Evolutionary conservation across 2,888 invertebrate species (phyloP).

Genomic region (Tachina lurida): DNA sequence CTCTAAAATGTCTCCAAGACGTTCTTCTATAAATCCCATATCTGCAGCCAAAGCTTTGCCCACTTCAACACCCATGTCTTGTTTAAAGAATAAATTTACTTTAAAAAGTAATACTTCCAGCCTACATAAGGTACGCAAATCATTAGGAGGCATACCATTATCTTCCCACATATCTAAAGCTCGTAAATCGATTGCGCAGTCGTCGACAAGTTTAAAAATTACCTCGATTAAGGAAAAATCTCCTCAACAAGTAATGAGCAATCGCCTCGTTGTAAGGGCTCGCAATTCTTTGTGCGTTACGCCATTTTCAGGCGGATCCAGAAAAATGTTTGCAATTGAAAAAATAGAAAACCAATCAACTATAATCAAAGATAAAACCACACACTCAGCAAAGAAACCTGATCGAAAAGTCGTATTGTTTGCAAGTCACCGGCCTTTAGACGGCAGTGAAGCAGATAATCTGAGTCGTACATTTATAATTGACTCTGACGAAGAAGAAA

Average conservation of each 20-base stretch:
- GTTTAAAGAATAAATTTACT: not conserved
- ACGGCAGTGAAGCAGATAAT: conserved; percentile 56
- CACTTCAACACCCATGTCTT: conserved; percentile 58
- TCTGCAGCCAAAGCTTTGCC: conserved; percentile 32
- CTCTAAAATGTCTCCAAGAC: conserved; percentile 30
- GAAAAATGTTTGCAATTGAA: conserved; percentile 34
- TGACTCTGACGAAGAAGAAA: conserved; percentile 65
- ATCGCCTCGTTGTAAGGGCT: conserved; percentile 59
- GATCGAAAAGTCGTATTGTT: conserved; percentile 40
- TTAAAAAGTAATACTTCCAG: conserved; percentile 57
- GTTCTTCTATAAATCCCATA: conserved; percentile 54
- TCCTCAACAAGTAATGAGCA: conserved; percentile 59
- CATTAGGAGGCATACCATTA: conserved; percentile 53
- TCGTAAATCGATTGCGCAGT: conserved; percentile 72
- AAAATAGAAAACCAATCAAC: not conserved
- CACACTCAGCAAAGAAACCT: conserved; percentile 23
- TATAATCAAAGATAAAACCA: conserved; percentile 44
- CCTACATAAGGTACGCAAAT: conserved; percentile 70
- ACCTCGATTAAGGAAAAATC: conserved; percentile 59
- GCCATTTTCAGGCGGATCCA: conserved; percentile 47
- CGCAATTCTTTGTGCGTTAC: conserved; percentile 61
- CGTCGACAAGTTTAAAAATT: conserved; percentile 43
- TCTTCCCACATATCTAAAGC: conserved; percentile 74
- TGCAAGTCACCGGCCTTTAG: conserved; percentile 34
- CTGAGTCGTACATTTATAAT: conserved; percentile 76